These are phyloP conservation scores for Oceanodroma leucorhoa DNA, from an alignment of 2,797 vertebrate species.

Conservation along the genomic window DNA sequence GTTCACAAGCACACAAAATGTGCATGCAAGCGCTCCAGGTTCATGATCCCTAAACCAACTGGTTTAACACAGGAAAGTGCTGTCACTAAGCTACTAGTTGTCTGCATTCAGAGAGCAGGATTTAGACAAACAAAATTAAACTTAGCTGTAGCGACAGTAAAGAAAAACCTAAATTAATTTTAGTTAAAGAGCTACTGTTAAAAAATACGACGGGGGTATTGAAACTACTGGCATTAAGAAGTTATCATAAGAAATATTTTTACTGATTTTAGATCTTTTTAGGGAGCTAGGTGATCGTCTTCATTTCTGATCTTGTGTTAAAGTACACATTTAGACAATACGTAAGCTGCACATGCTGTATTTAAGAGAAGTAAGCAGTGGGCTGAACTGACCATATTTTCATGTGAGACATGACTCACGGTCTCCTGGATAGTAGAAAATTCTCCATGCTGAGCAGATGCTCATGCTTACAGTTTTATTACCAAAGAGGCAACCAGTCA, in stretches of 20 bases:
- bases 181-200: not conserved
- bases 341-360: not conserved
- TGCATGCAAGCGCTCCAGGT: fast-evolving
- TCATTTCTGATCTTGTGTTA: not conserved
- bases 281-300: not conserved
- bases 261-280: not conserved
- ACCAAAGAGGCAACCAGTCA: not conserved
- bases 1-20: not conserved
- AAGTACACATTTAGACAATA: not conserved
- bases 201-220: not conserved
- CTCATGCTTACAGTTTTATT: constrained; percentile 25
- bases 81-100: not conserved
- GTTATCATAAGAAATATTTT: not conserved
- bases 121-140: not conserved
- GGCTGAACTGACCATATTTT: constrained; percentile 48
- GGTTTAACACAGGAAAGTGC: not conserved
- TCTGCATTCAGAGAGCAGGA: not conserved
- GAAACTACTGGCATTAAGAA: constrained; percentile 7
- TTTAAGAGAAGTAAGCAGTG: constrained; percentile 14
- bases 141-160: not conserved
- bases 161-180: not conserved
- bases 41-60: not conserved
- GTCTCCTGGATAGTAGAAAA: constrained; percentile 33
- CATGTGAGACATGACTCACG: constrained; percentile 43
- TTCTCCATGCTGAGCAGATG: constrained; percentile 33